phyloP scores from a whole-genome alignment of 2,113 vertebrate species.

The Suricata suricatta region DNA sequence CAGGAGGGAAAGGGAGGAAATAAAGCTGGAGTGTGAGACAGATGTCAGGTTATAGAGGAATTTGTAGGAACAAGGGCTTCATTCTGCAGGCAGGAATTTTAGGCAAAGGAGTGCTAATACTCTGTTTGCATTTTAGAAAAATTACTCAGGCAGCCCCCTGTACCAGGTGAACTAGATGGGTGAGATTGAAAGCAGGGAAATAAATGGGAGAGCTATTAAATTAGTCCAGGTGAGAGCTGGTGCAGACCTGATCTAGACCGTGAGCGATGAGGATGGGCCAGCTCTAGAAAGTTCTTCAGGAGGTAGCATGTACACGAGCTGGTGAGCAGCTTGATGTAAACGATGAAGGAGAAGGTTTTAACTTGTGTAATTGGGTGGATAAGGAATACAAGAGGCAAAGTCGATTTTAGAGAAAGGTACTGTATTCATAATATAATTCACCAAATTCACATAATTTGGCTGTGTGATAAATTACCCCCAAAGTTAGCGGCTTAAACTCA shows the following conservation, averaged over 20 bases:
- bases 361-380: neutral
- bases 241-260: too few relatives aligned
- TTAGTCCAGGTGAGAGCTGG: neutral
- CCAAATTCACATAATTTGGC: too few relatives aligned
- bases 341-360: neutral
- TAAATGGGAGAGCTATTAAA: neutral
- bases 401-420: neutral
- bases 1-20: neutral
- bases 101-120: neutral
- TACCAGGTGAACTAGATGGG: neutral
- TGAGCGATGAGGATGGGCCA: neutral
- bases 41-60: neutral
- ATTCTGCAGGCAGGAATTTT: neutral
- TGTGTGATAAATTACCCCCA: neutral
- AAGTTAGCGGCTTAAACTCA: neutral
- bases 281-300: neutral
- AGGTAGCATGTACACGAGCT: neutral
- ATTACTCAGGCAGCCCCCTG: neutral
- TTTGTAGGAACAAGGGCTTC: neutral
- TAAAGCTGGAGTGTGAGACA: neutral
- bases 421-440: neutral
- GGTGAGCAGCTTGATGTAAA: neutral
- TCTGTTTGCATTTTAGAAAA: constrained; percentile 36
- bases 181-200: neutral
- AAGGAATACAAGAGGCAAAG: neutral